A percentile compares a stretch with the other conserved stretches of the same genome.
These are phyloP conservation scores for Hippoglossus stenolepis DNA, from an alignment of 2,113 vertebrate genomes.

Conservation along the genomic window DNA sequence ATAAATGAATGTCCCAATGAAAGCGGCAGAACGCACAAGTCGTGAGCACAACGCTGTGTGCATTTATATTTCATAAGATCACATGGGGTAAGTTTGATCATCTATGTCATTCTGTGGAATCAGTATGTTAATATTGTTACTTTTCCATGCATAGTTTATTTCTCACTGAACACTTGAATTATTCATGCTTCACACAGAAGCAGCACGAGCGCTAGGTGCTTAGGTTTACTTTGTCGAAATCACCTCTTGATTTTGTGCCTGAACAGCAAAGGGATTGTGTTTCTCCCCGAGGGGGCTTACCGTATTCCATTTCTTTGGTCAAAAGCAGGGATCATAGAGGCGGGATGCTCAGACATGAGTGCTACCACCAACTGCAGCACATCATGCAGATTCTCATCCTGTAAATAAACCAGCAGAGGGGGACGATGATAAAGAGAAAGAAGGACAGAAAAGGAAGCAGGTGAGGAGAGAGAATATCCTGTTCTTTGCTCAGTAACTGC, in stretches of 20 bases:
- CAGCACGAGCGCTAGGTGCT: constrained; percentile 14
- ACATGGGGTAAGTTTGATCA: constrained; percentile 46
- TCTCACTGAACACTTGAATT: constrained; percentile 43
- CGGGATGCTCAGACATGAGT: constrained; percentile 97
- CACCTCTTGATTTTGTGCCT: constrained; percentile 44
- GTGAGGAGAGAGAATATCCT: background rate
- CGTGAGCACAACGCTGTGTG: constrained; percentile 17
- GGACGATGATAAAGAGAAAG: background rate
- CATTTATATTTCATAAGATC: constrained; percentile 65
- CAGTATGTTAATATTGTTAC: constrained; percentile 61
- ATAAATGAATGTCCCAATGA: constrained; percentile 40
- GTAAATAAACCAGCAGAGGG: constrained; percentile 37
- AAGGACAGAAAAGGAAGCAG: background rate
- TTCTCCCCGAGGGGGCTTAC: constrained; percentile 78
- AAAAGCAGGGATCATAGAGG: constrained; percentile 98
- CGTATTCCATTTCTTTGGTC: constrained; percentile 98
- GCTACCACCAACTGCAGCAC: constrained; percentile 97
- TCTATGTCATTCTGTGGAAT: constrained; percentile 59
- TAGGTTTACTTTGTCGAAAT: constrained; percentile 49
- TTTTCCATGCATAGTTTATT: constrained; percentile 40
- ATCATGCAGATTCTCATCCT: constrained; percentile 99
- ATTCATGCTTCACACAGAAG: constrained; percentile 56
- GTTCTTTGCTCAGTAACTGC: constrained; percentile 15
- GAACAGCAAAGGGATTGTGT: constrained; percentile 19
- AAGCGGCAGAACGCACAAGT: constrained; percentile 41